These are phyloP conservation scores for Pseudoatta argentina DNA, from an alignment of 1,140 invertebrate species.

Conservation along the genomic window DNA sequence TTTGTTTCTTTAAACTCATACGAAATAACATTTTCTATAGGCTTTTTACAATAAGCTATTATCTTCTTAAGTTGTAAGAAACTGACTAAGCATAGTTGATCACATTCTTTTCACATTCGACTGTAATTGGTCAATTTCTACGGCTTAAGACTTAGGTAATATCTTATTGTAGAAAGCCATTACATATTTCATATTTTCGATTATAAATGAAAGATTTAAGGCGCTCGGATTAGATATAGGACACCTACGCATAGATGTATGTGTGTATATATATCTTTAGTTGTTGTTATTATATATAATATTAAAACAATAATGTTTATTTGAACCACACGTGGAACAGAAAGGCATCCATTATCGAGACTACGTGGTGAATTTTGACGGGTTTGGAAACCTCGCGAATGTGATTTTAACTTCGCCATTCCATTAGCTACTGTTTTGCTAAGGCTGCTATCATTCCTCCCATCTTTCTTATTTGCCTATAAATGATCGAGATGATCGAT, in stretches of 20 bases:
- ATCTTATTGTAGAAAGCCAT: too few species aligned
- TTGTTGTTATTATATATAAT: slow-evolving; percentile 42
- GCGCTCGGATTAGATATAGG: too few species aligned
- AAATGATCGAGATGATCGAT: not conserved
- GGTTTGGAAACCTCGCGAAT: slow-evolving; percentile 21
- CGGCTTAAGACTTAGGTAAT: too few species aligned
- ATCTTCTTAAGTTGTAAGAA: too few species aligned
- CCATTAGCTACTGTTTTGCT: slow-evolving; percentile 56
- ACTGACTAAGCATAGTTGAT: too few species aligned
- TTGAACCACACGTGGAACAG: not conserved
- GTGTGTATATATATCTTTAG: not conserved
- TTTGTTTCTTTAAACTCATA: not conserved
- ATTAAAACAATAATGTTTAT: slow-evolving; percentile 27
- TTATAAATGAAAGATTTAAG: not conserved
- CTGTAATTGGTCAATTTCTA: too few species aligned
- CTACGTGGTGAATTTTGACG: slow-evolving; percentile 17
- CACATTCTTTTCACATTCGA: too few species aligned
- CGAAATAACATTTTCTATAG: not conserved
- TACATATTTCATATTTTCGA: too few species aligned
- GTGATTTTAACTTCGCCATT: slow-evolving; percentile 49
- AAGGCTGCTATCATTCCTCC: slow-evolving; percentile 5
- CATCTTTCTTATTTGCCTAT: not conserved
- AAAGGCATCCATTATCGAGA: slow-evolving; percentile 34
- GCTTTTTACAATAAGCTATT: too few species aligned
- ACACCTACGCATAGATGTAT: too few species aligned